Percentiles rank a stretch among this genome's conserved stretches.
Evolutionary conservation across 1,140 invertebrate genomes (phyloP).

Genomic region (Riptortus pedestris): DNA sequence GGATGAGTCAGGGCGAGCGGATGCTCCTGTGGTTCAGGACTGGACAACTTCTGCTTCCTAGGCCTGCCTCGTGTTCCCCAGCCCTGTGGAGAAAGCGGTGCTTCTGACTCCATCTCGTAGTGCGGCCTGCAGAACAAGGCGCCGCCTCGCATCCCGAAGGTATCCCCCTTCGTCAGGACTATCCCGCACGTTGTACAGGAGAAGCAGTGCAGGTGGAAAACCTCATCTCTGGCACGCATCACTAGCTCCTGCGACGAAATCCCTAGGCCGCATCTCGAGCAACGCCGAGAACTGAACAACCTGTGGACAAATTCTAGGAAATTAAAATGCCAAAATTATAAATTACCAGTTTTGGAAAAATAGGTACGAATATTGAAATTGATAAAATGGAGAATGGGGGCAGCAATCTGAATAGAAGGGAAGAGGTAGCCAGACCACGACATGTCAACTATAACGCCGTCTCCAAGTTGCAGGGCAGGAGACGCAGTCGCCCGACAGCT

Average conservation of each 20-base stretch:
- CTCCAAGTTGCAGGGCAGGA: no score
- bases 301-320: slow-evolving; percentile 44
- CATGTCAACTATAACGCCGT: no score
- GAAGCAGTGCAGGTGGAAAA: slow-evolving; percentile 87
- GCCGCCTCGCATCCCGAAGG: slow-evolving; percentile 65
- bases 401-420: no score
- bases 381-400: no score
- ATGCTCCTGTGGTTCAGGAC: slow-evolving; percentile 36
- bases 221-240: slow-evolving; percentile 76
- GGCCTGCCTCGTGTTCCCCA: slow-evolving; percentile 64
- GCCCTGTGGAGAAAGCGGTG: slow-evolving; percentile 45
- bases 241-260: slow-evolving; percentile 84
- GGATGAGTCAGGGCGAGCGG: slow-evolving; percentile 23
- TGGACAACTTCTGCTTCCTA: slow-evolving; percentile 62
- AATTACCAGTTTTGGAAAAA: no score
- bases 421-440: no score
- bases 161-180: slow-evolving; percentile 68
- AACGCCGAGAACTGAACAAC: slow-evolving; percentile 67
- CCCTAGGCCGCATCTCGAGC: slow-evolving; percentile 68
- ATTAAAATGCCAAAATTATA: no score
- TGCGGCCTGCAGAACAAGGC: slow-evolving; percentile 46
- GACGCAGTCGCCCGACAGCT: no score
- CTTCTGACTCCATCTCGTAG: slow-evolving; percentile 45
- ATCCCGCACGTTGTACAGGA: slow-evolving; percentile 74
- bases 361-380: no score